Base-by-base conservation (phyloP, 53 echinoderm and acorn worm species). In the Henricia sp. region DNA sequence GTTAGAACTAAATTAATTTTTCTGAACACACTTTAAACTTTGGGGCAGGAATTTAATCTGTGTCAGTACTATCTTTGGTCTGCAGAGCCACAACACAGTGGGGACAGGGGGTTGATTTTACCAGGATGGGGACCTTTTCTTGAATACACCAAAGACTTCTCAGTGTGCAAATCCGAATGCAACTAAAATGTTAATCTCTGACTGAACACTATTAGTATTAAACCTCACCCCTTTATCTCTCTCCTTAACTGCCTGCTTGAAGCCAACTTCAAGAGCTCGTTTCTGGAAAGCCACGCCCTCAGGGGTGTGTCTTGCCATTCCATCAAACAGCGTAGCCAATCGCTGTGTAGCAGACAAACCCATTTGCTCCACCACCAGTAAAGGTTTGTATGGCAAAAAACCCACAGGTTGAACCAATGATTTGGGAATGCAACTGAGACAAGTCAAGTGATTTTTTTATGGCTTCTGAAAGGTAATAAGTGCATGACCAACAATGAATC, bases 211-310 rank as follows among this genome's bases (percentile, higher is more conserved):
- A n/a, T n/a, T n/a, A 63, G 48, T 10, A 8, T 46, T 25, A 30
- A 37, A 0, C 65, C 83, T 87, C 76, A 87, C 91, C 83, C 91
- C 91, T 43, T 87, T 52, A 57, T 91, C 91, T 73, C 91, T 82
- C 26, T 82, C 70, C 53, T 86, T 42, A 42, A 91, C 91, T 13
- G 91, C 86, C 72, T 82, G 72, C 68, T 74, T 91, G 58, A 91
- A 91, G 25, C 91, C 91, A 32, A 70, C 70, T 4, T 87, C 74
- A 3, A 50, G 41, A 13, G 90, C 56, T 57, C 70, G 68, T 37
- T 87, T 62, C 52, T 91, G 91, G 68, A 91, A 91, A 50, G 86
- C 82, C 16, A 91, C 56, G 26, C 91, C 91, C 74, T 91, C 91
- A 28, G 87, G 91, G 5, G 91, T 62, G 57, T 91, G 91, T 52